Conservation (phyloP, 2,113 vertebrate species). For the Crotalus viridis region DNA sequence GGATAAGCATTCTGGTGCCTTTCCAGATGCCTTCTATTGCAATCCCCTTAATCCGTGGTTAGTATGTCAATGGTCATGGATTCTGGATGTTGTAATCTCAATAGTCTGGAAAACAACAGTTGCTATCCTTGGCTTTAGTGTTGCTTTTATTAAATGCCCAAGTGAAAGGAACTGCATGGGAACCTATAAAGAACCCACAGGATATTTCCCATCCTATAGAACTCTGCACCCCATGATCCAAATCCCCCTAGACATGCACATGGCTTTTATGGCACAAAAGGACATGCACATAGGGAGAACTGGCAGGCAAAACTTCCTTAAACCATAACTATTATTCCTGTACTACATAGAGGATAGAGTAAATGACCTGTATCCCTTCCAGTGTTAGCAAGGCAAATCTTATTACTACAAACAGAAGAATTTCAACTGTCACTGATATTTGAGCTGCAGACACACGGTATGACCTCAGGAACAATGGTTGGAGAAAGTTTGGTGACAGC, state of each 20-base stretch:
- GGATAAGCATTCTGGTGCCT: neutral
- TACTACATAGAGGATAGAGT: neutral
- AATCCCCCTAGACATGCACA: neutral
- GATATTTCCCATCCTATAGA: conserved; percentile 38
- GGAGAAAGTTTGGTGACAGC: neutral
- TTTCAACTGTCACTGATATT: neutral
- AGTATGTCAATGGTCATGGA: neutral
- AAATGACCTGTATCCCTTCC: neutral
- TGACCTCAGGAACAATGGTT: neutral
- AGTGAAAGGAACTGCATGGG: conserved; percentile 53
- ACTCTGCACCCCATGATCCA: neutral
- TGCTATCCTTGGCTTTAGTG: conserved; percentile 5
- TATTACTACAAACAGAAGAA: neutral
- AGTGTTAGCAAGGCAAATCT: neutral
- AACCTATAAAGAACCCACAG: conserved; percentile 41
- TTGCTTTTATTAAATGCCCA: conserved; percentile 39
- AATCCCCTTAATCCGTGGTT: neutral
- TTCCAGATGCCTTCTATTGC: neutral
- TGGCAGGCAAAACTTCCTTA: neutral
- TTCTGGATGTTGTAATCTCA: neutral
- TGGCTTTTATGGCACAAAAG: neutral
- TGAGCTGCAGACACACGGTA: neutral
- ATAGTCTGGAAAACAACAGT: neutral
- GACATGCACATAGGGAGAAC: neutral
- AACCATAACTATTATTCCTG: neutral